phyloP scores from a whole-genome alignment of 37 sponge, comb jelly and placozoan genomes.

The Spongia lamella region DNA sequence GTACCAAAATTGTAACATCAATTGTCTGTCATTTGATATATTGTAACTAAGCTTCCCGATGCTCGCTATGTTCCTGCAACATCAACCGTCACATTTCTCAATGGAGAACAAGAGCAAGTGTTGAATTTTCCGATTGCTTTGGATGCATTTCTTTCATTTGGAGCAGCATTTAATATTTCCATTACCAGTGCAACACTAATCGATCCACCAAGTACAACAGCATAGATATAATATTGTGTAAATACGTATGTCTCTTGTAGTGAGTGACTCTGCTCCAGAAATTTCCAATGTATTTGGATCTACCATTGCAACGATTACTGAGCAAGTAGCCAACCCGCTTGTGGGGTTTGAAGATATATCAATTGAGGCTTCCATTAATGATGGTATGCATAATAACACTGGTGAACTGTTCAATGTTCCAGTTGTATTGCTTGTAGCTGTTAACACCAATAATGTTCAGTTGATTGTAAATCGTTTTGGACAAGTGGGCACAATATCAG shows the following conservation, averaged over 20 bases:
- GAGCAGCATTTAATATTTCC: slow-evolving; percentile 33
- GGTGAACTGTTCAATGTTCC: neutral
- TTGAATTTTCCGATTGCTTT: slow-evolving; percentile 33
- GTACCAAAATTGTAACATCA: slow-evolving; percentile 1
- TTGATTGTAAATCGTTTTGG: slow-evolving; percentile 55
- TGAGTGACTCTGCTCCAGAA: slow-evolving; percentile 18
- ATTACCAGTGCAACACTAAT: slow-evolving; percentile 34
- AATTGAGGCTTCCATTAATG: slow-evolving; percentile 48
- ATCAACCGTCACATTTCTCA: neutral
- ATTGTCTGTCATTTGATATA: neutral
- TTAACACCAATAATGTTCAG: slow-evolving; percentile 36
- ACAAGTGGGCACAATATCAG: slow-evolving; percentile 37
- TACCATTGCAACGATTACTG: slow-evolving; percentile 8
- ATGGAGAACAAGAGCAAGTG: neutral
- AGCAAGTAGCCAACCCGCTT: slow-evolving; percentile 48
- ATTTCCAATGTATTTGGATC: slow-evolving; percentile 7
- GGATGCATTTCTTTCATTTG: slow-evolving; percentile 51
- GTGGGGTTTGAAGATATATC: slow-evolving; percentile 47
- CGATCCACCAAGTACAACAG: neutral
- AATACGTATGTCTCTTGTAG: neutral
- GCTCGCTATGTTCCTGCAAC: neutral
- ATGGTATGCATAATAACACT: slow-evolving; percentile 25
- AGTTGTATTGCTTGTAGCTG: slow-evolving; percentile 5
- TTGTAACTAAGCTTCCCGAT: neutral
- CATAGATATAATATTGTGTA: neutral